Evolutionary conservation across 2,113 vertebrate species (phyloP), one percentile per base, ranked within the genome.

Genomic region (Lagopus muta): DNA sequence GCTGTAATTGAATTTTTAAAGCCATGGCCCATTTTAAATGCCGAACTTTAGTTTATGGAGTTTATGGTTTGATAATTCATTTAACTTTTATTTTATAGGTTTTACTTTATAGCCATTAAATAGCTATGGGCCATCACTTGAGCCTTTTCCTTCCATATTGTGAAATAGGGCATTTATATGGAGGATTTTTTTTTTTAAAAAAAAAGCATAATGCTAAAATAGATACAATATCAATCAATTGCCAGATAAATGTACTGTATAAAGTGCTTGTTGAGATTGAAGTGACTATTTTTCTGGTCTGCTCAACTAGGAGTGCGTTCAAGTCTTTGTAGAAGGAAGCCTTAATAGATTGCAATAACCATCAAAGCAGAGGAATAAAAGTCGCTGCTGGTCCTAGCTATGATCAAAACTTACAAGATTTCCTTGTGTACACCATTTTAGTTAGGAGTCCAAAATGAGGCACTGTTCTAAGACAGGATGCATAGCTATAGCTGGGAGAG

Each of bases 101-200:
- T 97, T 92, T 95, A 92, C 93, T 94, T 95, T 95, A 94, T 94
- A 93, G 88, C 86, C 95, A 67, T 93, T 95, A 95, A 96, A 94
- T 92, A 89, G 92, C 83, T 94, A 93, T 77, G 83, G 86, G 60
- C 90, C 90, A 89, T 96, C 94, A 85, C 89, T 24, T 94, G 87
- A 78, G 92, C 82, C 57, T 89, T 94, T 93, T 92, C 65, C 79
- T 89, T 90, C 58, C 70, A 92, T 88, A 67, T 78, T 93, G 71
- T 85, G 90, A 96, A 96, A 93, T 61, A 92, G 57, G 62, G 80
- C 71, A 38, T 88, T 97, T 94, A 94, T 91, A 90, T 62, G 66
- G 38, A 77, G 74, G 73, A 86, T 93, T 54, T 54, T 25, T 50
- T 47, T 48, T 48, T 21, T 22, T 9, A 73, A 82, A 82, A 54